Conservation (phyloP, 1,140 invertebrate genomes). For the Psix sp. region DNA sequence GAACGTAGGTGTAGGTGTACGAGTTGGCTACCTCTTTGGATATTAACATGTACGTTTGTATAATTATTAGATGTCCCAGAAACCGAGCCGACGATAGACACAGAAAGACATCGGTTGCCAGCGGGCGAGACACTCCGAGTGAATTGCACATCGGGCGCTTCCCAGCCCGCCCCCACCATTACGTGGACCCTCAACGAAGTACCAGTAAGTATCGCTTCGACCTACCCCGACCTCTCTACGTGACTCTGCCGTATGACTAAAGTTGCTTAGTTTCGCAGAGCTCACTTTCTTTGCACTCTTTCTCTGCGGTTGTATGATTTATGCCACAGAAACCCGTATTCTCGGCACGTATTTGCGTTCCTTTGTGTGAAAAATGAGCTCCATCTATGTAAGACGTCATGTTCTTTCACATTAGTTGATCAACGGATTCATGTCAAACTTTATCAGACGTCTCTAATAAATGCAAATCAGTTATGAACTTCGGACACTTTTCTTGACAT, state of each 20-base stretch:
- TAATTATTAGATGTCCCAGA: slow-evolving; percentile 74
- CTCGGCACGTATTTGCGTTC: slow-evolving; percentile 25
- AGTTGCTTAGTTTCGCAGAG: slow-evolving; percentile 55
- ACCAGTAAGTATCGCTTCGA: slow-evolving; percentile 80
- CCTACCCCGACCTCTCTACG: slow-evolving; percentile 53
- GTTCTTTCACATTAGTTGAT: slow-evolving; percentile 19
- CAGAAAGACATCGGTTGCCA: slow-evolving; percentile 68
- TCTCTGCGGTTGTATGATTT: slow-evolving; percentile 33
- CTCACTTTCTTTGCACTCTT: slow-evolving; percentile 18
- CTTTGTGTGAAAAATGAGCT: slow-evolving; percentile 26
- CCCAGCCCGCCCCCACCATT: slow-evolving; percentile 85
- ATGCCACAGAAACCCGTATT: slow-evolving; percentile 30
- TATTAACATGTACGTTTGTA: slow-evolving; percentile 56
- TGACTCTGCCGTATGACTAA: slow-evolving; percentile 69
- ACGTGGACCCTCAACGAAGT: slow-evolving; percentile 90
- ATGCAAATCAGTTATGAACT: no score
- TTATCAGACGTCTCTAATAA: no score
- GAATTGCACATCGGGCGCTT: slow-evolving; percentile 85
- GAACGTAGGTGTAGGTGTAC: slow-evolving; percentile 18
- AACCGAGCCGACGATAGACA: slow-evolving; percentile 69
- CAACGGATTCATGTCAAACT: no score
- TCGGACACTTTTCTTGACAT: no score
- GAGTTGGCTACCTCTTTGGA: slow-evolving; percentile 20
- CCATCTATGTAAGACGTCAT: slow-evolving; percentile 2
- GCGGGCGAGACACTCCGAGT: slow-evolving; percentile 84